Conservation (phyloP, 2,113 vertebrate species). For the Argyrosomus japonicus region DNA sequence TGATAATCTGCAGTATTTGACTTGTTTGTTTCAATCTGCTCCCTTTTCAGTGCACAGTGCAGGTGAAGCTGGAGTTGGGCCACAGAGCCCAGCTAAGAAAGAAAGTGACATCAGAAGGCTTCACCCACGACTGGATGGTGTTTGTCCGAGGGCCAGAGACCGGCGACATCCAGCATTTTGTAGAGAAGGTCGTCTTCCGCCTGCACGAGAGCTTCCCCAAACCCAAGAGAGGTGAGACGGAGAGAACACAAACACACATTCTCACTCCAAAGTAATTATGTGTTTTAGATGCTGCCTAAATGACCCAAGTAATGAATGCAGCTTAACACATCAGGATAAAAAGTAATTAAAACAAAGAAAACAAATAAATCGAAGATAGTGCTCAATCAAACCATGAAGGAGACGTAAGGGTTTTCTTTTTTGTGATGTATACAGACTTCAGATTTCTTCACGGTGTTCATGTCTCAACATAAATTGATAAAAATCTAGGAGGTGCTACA, state of each 20-base stretch:
- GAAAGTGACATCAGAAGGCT: conserved; percentile 96
- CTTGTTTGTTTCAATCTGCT: background rate
- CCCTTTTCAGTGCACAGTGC: conserved; percentile 93
- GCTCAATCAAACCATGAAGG: background rate
- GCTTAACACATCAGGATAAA: too few relatives aligned
- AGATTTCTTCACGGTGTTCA: background rate
- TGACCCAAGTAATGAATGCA: background rate
- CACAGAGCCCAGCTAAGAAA: conserved; percentile 96
- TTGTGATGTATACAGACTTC: background rate
- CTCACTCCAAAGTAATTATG: background rate
- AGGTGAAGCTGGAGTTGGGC: conserved; percentile 98
- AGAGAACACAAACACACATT: background rate
- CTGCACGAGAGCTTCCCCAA: conserved; percentile 99
- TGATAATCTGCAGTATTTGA: background rate
- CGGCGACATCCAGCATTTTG: conserved; percentile 98
- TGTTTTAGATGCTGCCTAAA: background rate
- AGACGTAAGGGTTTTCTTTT: too few relatives aligned
- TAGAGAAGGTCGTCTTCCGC: conserved; percentile 97
- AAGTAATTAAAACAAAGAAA: background rate
- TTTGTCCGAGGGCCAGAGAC: conserved; percentile 97
- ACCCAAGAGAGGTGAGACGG: conserved; percentile 93
- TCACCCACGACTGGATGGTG: conserved; percentile 99
- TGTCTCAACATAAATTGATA: background rate
- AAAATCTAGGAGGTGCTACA: background rate
- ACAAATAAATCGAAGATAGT: background rate